A percentile compares a stretch with the other conserved stretches of the same genome.
Evolutionary conservation across 2,888 invertebrate species (phyloP).

Genomic region (Thymelicus lineola): DNA sequence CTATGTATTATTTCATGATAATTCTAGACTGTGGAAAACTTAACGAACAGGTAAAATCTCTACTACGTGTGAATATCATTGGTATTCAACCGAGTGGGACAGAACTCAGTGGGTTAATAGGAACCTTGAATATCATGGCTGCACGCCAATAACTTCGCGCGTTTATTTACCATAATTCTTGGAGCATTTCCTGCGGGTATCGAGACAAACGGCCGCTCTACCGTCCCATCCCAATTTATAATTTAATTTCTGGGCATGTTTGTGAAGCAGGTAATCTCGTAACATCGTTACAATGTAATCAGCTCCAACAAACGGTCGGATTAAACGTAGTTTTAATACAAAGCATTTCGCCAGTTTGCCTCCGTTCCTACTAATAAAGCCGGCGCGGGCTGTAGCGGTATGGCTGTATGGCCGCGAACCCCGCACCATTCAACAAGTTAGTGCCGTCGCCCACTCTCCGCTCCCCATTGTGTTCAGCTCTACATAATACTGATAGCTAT

Average conservation of each 20-base stretch:
- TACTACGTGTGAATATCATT: too few relatives aligned
- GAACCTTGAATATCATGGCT: too few relatives aligned
- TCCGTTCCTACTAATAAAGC: conserved; percentile 9
- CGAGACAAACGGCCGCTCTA: not conserved
- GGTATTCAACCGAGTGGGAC: too few relatives aligned
- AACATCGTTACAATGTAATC: conserved; percentile 2
- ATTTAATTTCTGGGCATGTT: not conserved
- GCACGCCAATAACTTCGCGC: too few relatives aligned
- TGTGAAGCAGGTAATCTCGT: not conserved
- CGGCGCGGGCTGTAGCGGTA: not conserved
- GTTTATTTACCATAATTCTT: too few relatives aligned
- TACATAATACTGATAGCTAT: not conserved
- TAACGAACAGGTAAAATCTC: too few relatives aligned
- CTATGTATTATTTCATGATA: too few relatives aligned
- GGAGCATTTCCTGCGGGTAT: not conserved
- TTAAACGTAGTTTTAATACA: conserved; percentile 5
- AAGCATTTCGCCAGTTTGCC: not conserved
- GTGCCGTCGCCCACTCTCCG: conserved; percentile 1
- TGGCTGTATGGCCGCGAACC: too few relatives aligned
- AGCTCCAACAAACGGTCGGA: not conserved
- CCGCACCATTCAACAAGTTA: conserved; percentile 3
- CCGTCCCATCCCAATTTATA: not conserved
- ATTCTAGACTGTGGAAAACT: too few relatives aligned
- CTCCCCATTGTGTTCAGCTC: not conserved
- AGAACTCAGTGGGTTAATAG: too few relatives aligned